These are phyloP conservation scores for Hemicordylus capensis DNA, from an alignment of 2,113 vertebrate species.

Conservation along the genomic window DNA sequence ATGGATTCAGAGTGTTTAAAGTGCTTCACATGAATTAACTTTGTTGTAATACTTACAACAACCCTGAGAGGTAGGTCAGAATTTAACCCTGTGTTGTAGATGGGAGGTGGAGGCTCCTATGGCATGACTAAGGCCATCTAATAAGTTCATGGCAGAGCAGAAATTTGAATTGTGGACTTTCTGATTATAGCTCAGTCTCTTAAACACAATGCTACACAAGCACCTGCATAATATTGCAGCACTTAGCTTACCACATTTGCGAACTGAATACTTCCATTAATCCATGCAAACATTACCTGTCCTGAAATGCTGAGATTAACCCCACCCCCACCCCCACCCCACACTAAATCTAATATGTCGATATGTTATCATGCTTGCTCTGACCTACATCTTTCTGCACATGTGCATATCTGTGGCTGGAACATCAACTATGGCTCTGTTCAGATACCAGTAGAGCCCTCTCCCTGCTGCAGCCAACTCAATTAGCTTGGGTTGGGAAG, in stretches of 20 bases:
- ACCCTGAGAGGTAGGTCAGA: background rate
- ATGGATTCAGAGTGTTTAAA: background rate
- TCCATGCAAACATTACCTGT: background rate
- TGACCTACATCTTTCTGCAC: too few species aligned
- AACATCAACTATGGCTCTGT: too few species aligned
- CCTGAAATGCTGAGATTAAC: background rate
- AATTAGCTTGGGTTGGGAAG: too few species aligned
- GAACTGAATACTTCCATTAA: background rate
- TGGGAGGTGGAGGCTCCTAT: background rate
- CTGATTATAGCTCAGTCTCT: background rate
- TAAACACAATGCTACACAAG: background rate
- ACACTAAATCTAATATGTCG: too few species aligned
- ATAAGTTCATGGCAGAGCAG: background rate
- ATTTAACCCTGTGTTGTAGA: background rate
- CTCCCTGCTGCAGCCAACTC: too few species aligned
- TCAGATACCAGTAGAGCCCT: too few species aligned
- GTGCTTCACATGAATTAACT: background rate
- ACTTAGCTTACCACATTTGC: constrained; percentile 12
- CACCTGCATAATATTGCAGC: background rate
- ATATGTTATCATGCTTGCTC: too few species aligned
- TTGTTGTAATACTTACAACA: background rate
- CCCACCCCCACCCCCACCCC: background rate
- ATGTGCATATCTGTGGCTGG: too few species aligned
- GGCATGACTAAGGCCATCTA: background rate
- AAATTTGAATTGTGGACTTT: background rate